Percentiles rank a stretch among this genome's conserved stretches.
These are phyloP conservation scores for Phaetusa simplex DNA, from an alignment of 2,113 vertebrate genomes.

Conservation along the genomic window DNA sequence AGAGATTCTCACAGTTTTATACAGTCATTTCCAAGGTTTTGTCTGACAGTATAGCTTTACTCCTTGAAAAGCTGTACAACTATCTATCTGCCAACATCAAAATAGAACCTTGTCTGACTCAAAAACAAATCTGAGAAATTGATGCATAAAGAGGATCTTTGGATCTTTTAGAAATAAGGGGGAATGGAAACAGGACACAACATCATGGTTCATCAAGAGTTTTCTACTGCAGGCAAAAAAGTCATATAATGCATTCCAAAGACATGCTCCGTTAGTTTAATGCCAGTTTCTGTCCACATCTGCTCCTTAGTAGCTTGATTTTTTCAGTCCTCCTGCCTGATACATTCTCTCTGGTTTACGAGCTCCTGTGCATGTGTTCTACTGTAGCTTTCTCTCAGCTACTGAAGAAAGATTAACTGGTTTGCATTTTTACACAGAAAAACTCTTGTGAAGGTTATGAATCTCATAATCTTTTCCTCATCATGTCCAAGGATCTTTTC, in stretches of 20 bases:
- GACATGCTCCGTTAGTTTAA: background rate
- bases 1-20: background rate
- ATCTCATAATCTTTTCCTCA: background rate
- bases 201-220: background rate
- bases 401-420: background rate
- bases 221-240: background rate
- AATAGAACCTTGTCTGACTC: background rate
- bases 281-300: background rate
- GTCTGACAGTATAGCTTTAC: background rate
- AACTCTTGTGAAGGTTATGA: background rate
- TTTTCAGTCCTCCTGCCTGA: background rate
- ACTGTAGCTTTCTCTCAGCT: background rate
- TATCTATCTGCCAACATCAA: background rate
- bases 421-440: background rate
- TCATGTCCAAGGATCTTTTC: background rate
- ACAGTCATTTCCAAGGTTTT: background rate
- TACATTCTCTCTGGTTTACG: background rate
- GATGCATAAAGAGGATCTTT: background rate
- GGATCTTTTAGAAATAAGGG: background rate
- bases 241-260: background rate
- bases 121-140: background rate
- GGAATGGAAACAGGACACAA: background rate
- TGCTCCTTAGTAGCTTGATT: background rate
- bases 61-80: background rate
- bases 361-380: background rate